Evolutionary conservation across 2,797 vertebrate genomes (phyloP), one percentile per base, ranked within the genome.

Genomic region (Sylvia borin): DNA sequence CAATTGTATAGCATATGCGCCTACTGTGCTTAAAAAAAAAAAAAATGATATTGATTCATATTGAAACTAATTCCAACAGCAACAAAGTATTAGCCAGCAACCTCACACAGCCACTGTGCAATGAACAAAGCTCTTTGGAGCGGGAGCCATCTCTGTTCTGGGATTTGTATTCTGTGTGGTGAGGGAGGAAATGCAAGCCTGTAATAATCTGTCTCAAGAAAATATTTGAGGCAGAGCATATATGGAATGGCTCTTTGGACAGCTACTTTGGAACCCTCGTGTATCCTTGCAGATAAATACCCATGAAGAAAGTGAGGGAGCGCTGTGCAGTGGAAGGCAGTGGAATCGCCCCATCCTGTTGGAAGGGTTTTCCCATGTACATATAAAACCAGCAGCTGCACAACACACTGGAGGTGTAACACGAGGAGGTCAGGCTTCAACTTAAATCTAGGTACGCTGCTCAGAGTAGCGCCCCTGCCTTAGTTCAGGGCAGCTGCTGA

Each of bases 41-140:
- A 76, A 80, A 84, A 67, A 71, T 3, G 0, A 29, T 77, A 38
- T 84, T 86, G 86, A 50, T 95, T 95, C 95, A 92, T 86, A 88
- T 81, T 42, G 76, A 92, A 96, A 94, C 60, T 21, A 72, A 90
- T 93, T 96, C 89, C 91, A 94, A 82, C 34, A 96, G 74, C 92
- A 95, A 94, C 79, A 96, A 82, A 94, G 77, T 84, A 91, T 76
- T 81, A 96, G 94, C 83, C 60, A 48, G 85, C 71, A 96, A 66
- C 68, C 68, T 81, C 65, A 71, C 60, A 43, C 60, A 91, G 89
- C 86, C 85, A 88, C 92, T 71, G 72, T 74, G 85, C 0, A 2
- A 78, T 11, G 38, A 85, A 67, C 77, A 67, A 82, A 88, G 88
- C 75, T 75, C 60, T 77, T 90, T 31, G 73, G 76, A 85, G 83